Percentiles rank a stretch among this genome's conserved stretches.
These are phyloP conservation scores for Pangasius djambal DNA, from an alignment of 2,797 vertebrate genomes.

Conservation along the genomic window DNA sequence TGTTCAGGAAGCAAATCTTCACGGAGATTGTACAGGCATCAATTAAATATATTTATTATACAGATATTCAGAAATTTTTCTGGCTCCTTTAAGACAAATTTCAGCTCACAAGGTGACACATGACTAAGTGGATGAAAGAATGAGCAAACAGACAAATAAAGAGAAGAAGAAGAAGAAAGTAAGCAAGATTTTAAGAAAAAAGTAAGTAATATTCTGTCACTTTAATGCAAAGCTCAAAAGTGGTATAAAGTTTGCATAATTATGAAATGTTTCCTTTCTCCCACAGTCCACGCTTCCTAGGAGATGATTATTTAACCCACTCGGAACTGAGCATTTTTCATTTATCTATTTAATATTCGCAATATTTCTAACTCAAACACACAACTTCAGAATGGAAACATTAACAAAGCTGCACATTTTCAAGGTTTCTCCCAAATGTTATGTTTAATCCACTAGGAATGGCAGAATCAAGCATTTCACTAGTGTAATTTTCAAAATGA, in stretches of 20 bases:
- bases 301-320: neutral
- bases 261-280: too few species aligned
- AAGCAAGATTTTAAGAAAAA: neutral
- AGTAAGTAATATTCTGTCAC: neutral
- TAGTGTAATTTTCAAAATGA: neutral
- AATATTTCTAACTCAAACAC: neutral
- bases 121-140: neutral
- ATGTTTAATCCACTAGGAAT: neutral
- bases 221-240: neutral
- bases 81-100: neutral
- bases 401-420: neutral
- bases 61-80: neutral
- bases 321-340: neutral
- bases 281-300: neutral
- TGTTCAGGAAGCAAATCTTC: neutral
- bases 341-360: neutral
- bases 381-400: neutral
- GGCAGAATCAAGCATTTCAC: neutral
- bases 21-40: neutral
- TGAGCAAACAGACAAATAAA: neutral
- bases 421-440: neutral
- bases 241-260: neutral
- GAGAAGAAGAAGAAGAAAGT: neutral
- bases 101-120: neutral
- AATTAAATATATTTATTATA: too few species aligned